Evolutionary conservation across 2,888 invertebrate species (phyloP).

Genomic region (Drosophila suboccidentalis): DNA sequence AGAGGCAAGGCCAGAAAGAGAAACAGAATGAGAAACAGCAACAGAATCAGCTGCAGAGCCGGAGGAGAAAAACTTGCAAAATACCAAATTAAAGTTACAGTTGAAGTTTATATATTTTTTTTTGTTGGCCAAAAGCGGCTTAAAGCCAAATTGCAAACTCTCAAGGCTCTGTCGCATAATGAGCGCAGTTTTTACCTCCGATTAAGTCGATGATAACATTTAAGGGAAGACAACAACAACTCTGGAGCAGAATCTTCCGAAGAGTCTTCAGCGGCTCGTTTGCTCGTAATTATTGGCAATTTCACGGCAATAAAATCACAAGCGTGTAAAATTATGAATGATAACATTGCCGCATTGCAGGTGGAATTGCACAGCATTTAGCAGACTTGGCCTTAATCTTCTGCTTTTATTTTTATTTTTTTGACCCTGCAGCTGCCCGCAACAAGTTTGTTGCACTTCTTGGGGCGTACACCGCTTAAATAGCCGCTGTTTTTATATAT

Average conservation of each 20-base stretch:
- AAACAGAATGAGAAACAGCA: neutral
- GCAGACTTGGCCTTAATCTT: constrained; percentile 52
- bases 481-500: constrained; percentile 73
- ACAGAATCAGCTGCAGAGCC: constrained; percentile 12
- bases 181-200: constrained; percentile 36
- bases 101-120: constrained; percentile 38
- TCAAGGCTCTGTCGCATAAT: constrained; percentile 51
- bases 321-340: constrained; percentile 80
- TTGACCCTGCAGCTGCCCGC: constrained; percentile 23
- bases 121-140: constrained; percentile 37
- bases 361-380: constrained; percentile 63
- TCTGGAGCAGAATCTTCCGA: constrained; percentile 4
- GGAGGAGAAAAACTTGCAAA: constrained; percentile 47
- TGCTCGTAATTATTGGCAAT: constrained; percentile 81
- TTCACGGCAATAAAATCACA: constrained; percentile 83
- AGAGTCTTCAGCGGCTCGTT: constrained; percentile 32
- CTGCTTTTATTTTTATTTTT: neutral
- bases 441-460: constrained; percentile 35
- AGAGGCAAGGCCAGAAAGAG: constrained; percentile 2
- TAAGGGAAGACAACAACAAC: constrained; percentile 1
- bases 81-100: constrained; percentile 63
- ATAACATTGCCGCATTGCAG: constrained; percentile 67
- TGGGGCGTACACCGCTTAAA: constrained; percentile 70
- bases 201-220: constrained; percentile 34
- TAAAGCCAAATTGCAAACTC: constrained; percentile 53